A percentile compares a stretch with the other conserved stretches of the same genome.
These are phyloP conservation scores for Nettapus auritus DNA, from an alignment of 2,113 vertebrate species.

Conservation along the genomic window DNA sequence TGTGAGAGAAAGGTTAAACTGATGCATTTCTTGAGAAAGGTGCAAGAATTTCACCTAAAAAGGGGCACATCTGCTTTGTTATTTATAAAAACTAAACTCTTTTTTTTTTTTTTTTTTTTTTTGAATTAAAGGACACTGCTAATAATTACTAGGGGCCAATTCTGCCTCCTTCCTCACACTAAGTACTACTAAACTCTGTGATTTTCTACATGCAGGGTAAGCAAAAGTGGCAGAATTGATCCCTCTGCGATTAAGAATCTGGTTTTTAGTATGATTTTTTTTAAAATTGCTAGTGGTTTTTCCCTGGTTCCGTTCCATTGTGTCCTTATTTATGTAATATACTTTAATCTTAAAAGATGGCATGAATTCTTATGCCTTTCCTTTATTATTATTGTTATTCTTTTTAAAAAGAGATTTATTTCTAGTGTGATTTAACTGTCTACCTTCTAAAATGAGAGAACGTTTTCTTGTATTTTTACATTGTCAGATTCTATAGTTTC, in stretches of 20 bases:
- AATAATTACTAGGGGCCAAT: slow-evolving; percentile 68
- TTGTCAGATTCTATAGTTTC: slow-evolving; percentile 99
- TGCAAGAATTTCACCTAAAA: slow-evolving; percentile 85
- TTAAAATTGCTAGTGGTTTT: slow-evolving; percentile 87
- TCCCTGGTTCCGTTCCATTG: slow-evolving; percentile 75
- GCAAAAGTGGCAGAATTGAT: slow-evolving; percentile 57
- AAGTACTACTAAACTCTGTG: slow-evolving; percentile 32
- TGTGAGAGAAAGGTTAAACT: slow-evolving; percentile 67
- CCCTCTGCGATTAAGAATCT: slow-evolving; percentile 72
- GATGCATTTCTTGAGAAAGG: slow-evolving; percentile 86
- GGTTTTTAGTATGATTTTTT: slow-evolving; percentile 83
- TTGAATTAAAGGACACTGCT: slow-evolving; percentile 78
- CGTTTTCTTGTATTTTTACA: slow-evolving; percentile 99
- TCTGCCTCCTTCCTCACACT: slow-evolving; percentile 49
- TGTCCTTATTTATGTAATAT: slow-evolving; percentile 97
- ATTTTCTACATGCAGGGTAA: slow-evolving; percentile 37
- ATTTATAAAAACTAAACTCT: slow-evolving; percentile 83
- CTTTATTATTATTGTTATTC: slow-evolving; percentile 75
- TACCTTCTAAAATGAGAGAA: slow-evolving; percentile 90
- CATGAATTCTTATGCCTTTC: slow-evolving; percentile 88
- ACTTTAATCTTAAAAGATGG: slow-evolving; percentile 85
- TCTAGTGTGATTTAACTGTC: slow-evolving; percentile 95
- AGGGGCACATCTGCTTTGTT: slow-evolving; percentile 84
- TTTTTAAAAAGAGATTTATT: slow-evolving; percentile 81
- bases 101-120: slow-evolving; percentile 58